phyloP scores from a whole-genome alignment of 2,113 vertebrate species.

The Pyxicephalus adspersus region DNA sequence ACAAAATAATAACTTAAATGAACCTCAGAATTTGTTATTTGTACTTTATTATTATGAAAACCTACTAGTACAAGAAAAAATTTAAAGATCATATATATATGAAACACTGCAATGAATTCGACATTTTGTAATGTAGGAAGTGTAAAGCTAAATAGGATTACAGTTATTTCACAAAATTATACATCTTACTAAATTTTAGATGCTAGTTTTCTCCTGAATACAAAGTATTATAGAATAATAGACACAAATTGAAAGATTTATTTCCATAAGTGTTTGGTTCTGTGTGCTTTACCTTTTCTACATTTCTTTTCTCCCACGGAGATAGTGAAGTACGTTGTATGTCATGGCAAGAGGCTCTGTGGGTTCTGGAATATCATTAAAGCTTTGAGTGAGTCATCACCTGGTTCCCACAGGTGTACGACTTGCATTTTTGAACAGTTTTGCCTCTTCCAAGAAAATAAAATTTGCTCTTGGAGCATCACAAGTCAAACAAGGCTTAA shows the following conservation, averaged over 20 bases:
- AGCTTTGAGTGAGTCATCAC: conserved; percentile 35
- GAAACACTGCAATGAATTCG: neutral
- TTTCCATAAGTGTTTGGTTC: neutral
- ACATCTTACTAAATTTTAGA: neutral
- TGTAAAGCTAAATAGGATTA: conserved; percentile 4
- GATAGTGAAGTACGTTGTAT: conserved; percentile 28
- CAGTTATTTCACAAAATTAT: conserved; percentile 23
- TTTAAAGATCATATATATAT: too few relatives aligned
- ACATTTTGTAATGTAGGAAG: neutral
- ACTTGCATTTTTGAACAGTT: neutral
- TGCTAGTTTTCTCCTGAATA: neutral
- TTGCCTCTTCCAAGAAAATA: conserved; percentile 1
- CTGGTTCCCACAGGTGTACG: neutral
- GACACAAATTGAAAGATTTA: conserved; percentile 16
- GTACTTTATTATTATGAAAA: too few relatives aligned
- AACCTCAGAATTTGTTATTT: too few relatives aligned
- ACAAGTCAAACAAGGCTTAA: conserved; percentile 28
- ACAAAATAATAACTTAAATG: too few relatives aligned
- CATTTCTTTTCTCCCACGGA: conserved; percentile 26
- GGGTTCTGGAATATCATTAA: conserved; percentile 45
- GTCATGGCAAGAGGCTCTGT: conserved; percentile 31
- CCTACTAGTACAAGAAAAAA: neutral
- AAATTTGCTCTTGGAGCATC: neutral
- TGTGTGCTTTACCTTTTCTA: conserved; percentile 19
- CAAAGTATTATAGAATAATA: conserved; percentile 23